Base-by-base conservation (phyloP, 2,113 vertebrate species). In the Gnathonemus longibarbis region DNA sequence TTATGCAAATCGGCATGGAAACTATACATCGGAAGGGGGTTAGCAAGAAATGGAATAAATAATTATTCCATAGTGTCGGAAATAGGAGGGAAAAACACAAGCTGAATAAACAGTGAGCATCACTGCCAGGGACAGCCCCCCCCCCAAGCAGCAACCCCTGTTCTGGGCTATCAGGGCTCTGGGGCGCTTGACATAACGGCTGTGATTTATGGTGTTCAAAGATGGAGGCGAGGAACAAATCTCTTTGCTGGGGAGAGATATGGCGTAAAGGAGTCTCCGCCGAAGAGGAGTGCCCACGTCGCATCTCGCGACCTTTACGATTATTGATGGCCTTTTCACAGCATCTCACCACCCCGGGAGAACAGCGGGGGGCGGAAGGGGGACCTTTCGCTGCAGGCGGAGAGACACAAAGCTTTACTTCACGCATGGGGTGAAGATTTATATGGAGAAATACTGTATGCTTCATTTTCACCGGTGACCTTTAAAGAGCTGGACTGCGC, bases 271-370 rank as follows among this genome's bases (percentile, higher is more conserved):
- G 5, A 27, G 88, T 11, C 21, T 8, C 58, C 17, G 2, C 13
- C 6, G 46, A 45, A 49, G 58, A 35, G 11, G 31, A 85, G 52
- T 42, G 11, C 42, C 19, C 74, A n/a, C 7, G 13, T 15, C 7
- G 35, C 11, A 56, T 56, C 80, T 39, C 42, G 35, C 58, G 77
- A 89, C 89, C 50, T 89, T 89, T 84, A 35, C 7, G 31, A 48
- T 89, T 89, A 89, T 58, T 84, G 89, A 85, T 89, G 80, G 77
- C 49, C 56, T 84, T 89, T 70, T 46, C 42, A 5, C 83, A 45
- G 35, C 31, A 17, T 77, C 50, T 53, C 27, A 24, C 42, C 50
- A n/a, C 27, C 58, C 27, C 39, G 5, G 62, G 46, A 27, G 42
- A 87, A 35, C 21, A 39, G 49, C 62, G 31, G 13, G 70, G 62